phyloP scores from a whole-genome alignment of 2,888 invertebrate genomes.

The Zhuqinia jingwanae region DNA sequence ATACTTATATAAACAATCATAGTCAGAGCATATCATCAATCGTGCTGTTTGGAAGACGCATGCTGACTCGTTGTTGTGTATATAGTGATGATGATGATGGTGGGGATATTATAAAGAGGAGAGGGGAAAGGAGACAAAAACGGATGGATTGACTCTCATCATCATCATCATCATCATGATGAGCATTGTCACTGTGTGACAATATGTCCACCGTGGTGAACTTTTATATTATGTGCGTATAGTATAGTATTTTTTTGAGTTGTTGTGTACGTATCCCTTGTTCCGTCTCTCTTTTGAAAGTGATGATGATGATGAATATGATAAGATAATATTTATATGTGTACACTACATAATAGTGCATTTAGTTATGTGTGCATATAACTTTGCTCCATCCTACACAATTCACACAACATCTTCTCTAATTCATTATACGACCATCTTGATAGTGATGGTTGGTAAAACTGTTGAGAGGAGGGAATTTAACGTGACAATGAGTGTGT shows the following conservation, averaged over 20 bases:
- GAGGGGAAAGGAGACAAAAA: constrained; percentile 4
- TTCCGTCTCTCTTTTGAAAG: constrained; percentile 40
- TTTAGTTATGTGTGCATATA: not conserved
- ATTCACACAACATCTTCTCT: not conserved
- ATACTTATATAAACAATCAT: not conserved
- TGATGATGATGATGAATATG: constrained; percentile 31
- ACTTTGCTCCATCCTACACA: not conserved
- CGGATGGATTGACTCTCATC: constrained; percentile 36
- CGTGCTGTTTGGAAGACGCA: constrained; percentile 15
- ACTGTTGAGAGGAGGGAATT: not conserved
- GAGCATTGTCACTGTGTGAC: constrained; percentile 21
- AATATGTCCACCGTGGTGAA: constrained; percentile 35
- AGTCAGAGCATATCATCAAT: constrained; percentile 15
- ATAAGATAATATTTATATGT: not conserved
- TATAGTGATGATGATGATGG: too few species aligned
- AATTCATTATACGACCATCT: constrained; percentile 12
- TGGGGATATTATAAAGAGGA: constrained; percentile 27
- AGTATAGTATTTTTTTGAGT: too few species aligned
- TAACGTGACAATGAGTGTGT: constrained; percentile 36
- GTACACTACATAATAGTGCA: not conserved
- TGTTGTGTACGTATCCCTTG: not conserved
- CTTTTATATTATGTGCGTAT: constrained; percentile 16
- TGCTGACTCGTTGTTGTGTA: not conserved
- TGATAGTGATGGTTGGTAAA: not conserved
- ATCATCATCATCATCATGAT: not conserved